Evolutionary conservation across 2,888 invertebrate genomes (phyloP).

Genomic region (Drosophila anomalipes): DNA sequence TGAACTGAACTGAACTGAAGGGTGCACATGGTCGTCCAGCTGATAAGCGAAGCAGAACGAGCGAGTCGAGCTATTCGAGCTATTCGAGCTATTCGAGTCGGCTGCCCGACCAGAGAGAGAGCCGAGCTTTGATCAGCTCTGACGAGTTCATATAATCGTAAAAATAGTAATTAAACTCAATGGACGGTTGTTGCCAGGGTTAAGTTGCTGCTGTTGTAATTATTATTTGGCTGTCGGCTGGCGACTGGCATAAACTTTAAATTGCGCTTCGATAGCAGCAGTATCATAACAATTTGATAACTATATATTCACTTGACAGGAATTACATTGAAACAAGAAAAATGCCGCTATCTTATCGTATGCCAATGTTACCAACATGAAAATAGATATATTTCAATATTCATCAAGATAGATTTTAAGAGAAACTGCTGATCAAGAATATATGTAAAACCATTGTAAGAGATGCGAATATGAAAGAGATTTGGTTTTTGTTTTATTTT

Average conservation of each 20-base stretch:
- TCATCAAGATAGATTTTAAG: not conserved
- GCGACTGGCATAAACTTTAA: slow-evolving; percentile 19
- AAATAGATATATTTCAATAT: not conserved
- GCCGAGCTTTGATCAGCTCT: slow-evolving; percentile 18
- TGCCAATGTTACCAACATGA: not conserved
- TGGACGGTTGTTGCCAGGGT: slow-evolving; percentile 23
- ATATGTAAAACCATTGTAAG: not conserved
- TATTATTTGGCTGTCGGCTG: slow-evolving; percentile 21
- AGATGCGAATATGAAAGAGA: not conserved
- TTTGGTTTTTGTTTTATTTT: not conserved
- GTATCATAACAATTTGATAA: not conserved
- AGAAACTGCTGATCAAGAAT: not conserved
- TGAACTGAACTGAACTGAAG: too few species aligned
- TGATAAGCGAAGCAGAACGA: slow-evolving; percentile 21
- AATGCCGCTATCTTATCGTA: not conserved
- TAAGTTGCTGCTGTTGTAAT: slow-evolving; percentile 24
- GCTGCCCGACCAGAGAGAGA: not conserved
- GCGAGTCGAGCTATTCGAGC: not conserved
- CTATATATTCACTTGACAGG: not conserved
- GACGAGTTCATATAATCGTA: not conserved
- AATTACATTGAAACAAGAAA: not conserved
- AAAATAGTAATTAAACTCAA: not conserved
- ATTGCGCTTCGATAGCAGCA: not conserved
- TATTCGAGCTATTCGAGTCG: not conserved
- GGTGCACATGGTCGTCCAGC: slow-evolving; percentile 4